Percentiles rank a stretch among this genome's conserved stretches.
Evolutionary conservation across 2,888 invertebrate species (phyloP).

Genomic region (Clostera curtula): DNA sequence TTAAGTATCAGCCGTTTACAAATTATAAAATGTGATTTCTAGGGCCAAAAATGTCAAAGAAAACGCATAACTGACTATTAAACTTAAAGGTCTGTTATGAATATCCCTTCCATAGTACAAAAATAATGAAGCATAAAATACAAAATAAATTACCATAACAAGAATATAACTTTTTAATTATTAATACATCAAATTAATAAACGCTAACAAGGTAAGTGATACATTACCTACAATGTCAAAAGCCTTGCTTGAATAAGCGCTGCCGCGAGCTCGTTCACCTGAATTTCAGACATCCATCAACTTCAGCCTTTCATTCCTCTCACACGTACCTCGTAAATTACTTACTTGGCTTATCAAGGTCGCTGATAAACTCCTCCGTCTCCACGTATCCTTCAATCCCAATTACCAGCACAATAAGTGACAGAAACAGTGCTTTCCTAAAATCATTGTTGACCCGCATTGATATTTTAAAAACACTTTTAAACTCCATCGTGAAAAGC

Average conservation of each 20-base stretch:
- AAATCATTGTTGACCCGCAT: constrained; percentile 19
- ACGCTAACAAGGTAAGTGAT: too few species aligned
- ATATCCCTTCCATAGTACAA: too few species aligned
- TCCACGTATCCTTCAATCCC: constrained; percentile 61
- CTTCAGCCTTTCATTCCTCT: background rate
- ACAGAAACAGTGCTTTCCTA: constrained; percentile 30
- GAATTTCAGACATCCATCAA: constrained; percentile 1
- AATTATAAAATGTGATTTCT: too few species aligned
- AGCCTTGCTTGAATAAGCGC: constrained; percentile 1
- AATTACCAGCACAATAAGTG: constrained; percentile 45
- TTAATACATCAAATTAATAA: too few species aligned
- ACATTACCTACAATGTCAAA: too few species aligned
- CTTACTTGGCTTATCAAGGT: constrained; percentile 75
- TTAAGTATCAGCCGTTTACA: too few species aligned
- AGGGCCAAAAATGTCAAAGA: too few species aligned
- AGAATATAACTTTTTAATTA: too few species aligned
- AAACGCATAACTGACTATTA: too few species aligned
- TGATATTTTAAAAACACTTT: constrained; percentile 19
- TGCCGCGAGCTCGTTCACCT: background rate
- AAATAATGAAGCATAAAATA: too few species aligned
- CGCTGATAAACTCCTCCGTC: constrained; percentile 71
- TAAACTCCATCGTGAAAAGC: constrained; percentile 13
- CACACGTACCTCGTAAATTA: constrained; percentile 9
- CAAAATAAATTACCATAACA: too few species aligned
- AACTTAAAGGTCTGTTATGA: too few species aligned